Conservation (phyloP, 2,888 invertebrate species). For the Tinea pellionella region DNA sequence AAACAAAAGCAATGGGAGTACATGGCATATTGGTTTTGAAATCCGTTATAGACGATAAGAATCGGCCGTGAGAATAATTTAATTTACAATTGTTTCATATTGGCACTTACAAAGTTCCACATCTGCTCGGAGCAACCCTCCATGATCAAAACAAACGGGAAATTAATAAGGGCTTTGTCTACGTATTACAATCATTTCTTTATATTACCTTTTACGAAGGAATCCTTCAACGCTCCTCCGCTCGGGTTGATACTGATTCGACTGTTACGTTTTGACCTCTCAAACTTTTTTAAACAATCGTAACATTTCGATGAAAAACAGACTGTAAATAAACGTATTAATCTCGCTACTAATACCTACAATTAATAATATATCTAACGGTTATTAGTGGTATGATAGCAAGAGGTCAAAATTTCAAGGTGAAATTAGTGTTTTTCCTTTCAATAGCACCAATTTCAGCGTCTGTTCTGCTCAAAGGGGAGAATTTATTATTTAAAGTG, state of each 20-base stretch:
- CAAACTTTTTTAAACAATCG: no score
- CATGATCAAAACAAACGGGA: constrained; percentile 20
- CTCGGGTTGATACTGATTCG: background rate
- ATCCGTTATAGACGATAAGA: background rate
- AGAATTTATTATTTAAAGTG: constrained; percentile 65
- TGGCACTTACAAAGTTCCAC: background rate
- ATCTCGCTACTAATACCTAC: no score
- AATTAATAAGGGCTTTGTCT: constrained; percentile 42
- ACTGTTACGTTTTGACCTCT: no score
- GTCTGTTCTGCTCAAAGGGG: constrained; percentile 46
- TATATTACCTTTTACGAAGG: constrained; percentile 30
- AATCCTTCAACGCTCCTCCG: constrained; percentile 25
- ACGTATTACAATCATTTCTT: constrained; percentile 37
- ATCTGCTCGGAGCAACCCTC: background rate
- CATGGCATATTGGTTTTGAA: no score
- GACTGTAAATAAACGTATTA: no score
- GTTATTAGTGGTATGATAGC: no score
- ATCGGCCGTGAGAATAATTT: background rate
- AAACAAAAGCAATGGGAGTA: no score
- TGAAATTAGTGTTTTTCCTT: background rate
- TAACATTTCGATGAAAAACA: no score
- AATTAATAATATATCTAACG: no score
- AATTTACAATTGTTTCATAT: background rate
- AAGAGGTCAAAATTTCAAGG: background rate
- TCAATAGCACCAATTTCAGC: constrained; percentile 12